Percentiles rank a stretch among this genome's conserved stretches.
Conservation (phyloP, 2,113 vertebrate genomes). For the Sceloporus undulatus region DNA sequence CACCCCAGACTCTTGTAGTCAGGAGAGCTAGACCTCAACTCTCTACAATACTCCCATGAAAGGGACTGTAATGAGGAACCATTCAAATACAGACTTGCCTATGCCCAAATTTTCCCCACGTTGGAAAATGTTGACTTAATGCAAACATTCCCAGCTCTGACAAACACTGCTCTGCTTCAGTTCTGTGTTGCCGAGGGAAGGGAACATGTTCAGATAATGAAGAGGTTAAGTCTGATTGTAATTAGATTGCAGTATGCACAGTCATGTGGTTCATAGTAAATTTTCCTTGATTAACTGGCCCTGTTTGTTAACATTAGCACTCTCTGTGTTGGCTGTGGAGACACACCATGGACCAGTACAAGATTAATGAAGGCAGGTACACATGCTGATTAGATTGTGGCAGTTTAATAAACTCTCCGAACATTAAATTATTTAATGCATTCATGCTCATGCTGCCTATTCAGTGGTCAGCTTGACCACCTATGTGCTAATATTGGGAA, state of each 20-base stretch:
- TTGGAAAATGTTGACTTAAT: slow-evolving; percentile 50
- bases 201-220: slow-evolving; percentile 77
- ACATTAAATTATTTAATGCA: slow-evolving; percentile 99
- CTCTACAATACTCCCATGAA: slow-evolving; percentile 27
- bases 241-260: slow-evolving; percentile 87
- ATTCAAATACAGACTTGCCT: slow-evolving; percentile 3
- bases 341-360: slow-evolving; percentile 88
- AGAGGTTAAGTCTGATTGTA: slow-evolving; percentile 85
- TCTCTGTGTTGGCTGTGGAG: slow-evolving; percentile 81
- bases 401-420: slow-evolving; percentile 93
- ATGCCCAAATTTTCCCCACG: slow-evolving; percentile 44
- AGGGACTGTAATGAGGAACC: slow-evolving; percentile 51
- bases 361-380: slow-evolving; percentile 93
- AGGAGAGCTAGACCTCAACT: not conserved
- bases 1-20: not conserved
- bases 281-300: slow-evolving; percentile 98
- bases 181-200: slow-evolving; percentile 59
- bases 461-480: slow-evolving; percentile 90
- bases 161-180: slow-evolving; percentile 59
- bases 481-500: slow-evolving; percentile 96
- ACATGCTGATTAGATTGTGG: slow-evolving; percentile 91
- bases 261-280: slow-evolving; percentile 94
- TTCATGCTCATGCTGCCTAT: slow-evolving; percentile 97
- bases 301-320: slow-evolving; percentile 95
- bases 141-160: slow-evolving; percentile 60